Base-by-base conservation (phyloP, 2,797 vertebrate species). In the Lates japonicus region DNA sequence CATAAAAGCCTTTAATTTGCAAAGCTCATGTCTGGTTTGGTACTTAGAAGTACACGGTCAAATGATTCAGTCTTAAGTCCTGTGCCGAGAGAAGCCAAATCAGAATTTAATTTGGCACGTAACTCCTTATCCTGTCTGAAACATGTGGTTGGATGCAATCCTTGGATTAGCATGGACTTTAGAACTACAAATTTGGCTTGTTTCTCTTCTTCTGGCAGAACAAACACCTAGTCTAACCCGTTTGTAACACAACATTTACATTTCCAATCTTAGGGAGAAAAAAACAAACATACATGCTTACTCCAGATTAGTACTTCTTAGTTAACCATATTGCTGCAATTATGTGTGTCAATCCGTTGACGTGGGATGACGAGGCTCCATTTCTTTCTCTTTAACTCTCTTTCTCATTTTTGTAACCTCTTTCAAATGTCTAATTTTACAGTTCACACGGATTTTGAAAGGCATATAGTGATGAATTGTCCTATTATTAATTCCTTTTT, bases 1-100 rank as follows among this genome's bases (percentile, higher is more conserved):
- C 81, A 85, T 91, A 91, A 94, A 91, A 93, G 89, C 82, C 80
- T 92, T 93, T 94, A 92, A 94, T 94, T 95, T 95, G 91, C 88
- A 86, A 90, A 91, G 92, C 91, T 93, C 91, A 91, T 90, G 93
- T 95, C 92, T 93, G 90, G 88, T 92, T 93, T 86, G 92, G 87
- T 94, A 80, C 89, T 93, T 91, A 93, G 93, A 94, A 85, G 90
- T 92, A 92, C 93, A 93, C 48, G 90, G 92, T 95, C 93, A 94
- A 90, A 92, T 89, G 85, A 94, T 92, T 92, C 86, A 82, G 85
- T 91, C 84, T 86, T 85, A 91, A 92, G 86, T 93, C 89, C 77
- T 82, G 84, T 78, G 90, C 77, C 29, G 80, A 90, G 83, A 86
- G 86, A 84, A 91, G 92, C 90, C 94, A 91, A 92, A 90, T 92